Conservation (phyloP, 2,113 vertebrate species). For the Cisticola juncidis region DNA sequence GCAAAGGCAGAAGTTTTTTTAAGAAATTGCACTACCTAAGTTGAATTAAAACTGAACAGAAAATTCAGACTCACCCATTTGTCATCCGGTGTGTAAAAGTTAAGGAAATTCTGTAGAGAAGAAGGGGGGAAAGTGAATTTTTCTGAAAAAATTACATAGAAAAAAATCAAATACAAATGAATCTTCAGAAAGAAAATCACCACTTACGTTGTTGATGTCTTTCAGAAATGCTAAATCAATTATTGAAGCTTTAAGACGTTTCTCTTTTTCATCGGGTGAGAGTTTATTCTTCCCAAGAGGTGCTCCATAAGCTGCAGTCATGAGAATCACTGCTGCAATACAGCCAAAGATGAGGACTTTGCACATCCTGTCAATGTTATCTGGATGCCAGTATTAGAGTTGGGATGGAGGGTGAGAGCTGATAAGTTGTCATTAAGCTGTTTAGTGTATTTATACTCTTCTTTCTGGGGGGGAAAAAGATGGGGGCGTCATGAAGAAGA, state of each 20-base stretch:
- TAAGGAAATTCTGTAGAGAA: constrained; percentile 27
- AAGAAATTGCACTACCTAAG: not conserved
- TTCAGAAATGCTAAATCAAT: not conserved
- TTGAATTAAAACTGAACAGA: not conserved
- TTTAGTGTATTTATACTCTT: constrained; percentile 77
- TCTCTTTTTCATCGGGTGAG: rapidly evolving
- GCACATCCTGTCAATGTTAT: constrained; percentile 61
- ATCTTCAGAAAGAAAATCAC: not conserved
- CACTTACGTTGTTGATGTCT: constrained; percentile 55
- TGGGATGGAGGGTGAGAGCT: constrained; percentile 3
- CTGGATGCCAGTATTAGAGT: constrained; percentile 5
- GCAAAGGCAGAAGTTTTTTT: not conserved
- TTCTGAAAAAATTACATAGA: not conserved
- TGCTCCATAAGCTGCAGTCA: constrained; percentile 16
- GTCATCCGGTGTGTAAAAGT: constrained; percentile 38
- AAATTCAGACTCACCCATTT: constrained; percentile 18
- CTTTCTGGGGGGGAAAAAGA: constrained; percentile 75
- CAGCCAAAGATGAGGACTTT: constrained; percentile 55
- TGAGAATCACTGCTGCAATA: constrained; percentile 45
- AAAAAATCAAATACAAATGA: not conserved
- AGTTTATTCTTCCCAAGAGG: not conserved
- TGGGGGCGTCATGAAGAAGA: constrained; percentile 75
- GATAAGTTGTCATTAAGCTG: constrained; percentile 47
- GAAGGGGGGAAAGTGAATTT: not conserved
- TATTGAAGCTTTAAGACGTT: not conserved